These are phyloP conservation scores for Loxodonta africana DNA, from an alignment of 2,113 vertebrate species.

Conservation along the genomic window DNA sequence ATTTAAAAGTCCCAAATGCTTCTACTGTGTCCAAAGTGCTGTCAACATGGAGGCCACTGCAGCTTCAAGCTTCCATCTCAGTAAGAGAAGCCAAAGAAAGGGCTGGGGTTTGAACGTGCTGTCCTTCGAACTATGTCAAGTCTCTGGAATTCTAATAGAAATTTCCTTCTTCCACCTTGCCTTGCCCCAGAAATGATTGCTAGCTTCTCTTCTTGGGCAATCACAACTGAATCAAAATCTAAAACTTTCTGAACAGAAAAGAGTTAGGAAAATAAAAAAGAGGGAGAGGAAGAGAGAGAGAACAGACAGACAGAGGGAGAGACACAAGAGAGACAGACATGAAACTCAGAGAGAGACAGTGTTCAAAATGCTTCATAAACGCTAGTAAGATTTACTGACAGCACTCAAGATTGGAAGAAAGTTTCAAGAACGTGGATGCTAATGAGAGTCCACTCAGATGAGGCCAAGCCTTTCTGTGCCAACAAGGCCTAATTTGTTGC, in stretches of 20 bases:
- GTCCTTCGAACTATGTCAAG: not conserved
- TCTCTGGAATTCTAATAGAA: not conserved
- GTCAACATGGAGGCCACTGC: not conserved
- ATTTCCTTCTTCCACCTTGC: not conserved
- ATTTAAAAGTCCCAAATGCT: not conserved
- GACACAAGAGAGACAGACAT: not conserved
- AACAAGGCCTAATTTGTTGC: not conserved
- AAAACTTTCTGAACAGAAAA: not conserved
- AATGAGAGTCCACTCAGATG: not conserved
- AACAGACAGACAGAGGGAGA: not conserved
- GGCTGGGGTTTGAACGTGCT: not conserved
- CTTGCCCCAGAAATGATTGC: not conserved
- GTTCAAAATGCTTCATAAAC: conserved; percentile 18
- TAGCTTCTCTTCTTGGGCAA: not conserved
- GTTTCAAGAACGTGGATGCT: not conserved
- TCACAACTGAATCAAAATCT: not conserved
- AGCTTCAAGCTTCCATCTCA: not conserved
- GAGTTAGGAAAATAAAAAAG: not conserved
- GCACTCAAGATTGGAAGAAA: not conserved
- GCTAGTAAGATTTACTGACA: not conserved
- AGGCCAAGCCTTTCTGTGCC: not conserved
- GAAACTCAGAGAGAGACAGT: not conserved
- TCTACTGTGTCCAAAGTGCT: not conserved
- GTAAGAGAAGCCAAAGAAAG: not conserved
- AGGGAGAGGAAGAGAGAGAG: not conserved